These are phyloP conservation scores for Sebastes nivosus DNA, from an alignment of 2,797 vertebrate genomes.

Conservation along the genomic window DNA sequence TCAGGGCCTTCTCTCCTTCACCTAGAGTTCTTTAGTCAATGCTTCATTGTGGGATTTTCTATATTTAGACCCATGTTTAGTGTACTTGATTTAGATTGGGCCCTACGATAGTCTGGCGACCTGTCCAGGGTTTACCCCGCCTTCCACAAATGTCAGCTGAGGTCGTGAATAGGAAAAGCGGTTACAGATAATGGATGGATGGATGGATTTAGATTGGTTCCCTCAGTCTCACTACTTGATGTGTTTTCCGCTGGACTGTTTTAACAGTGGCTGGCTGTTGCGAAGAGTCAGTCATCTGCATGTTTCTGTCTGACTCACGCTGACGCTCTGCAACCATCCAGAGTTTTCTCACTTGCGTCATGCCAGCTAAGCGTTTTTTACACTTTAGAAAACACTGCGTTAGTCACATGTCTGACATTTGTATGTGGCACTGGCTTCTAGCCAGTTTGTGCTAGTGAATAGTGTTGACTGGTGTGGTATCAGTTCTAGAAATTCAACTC, in stretches of 20 bases:
- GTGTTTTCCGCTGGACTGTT: slow-evolving; percentile 19
- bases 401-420: slow-evolving; percentile 67
- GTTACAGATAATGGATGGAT: too few species aligned
- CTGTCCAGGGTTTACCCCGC: too few species aligned
- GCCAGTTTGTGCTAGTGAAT: slow-evolving; percentile 36
- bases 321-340: slow-evolving; percentile 22
- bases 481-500: slow-evolving; percentile 56
- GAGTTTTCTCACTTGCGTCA: slow-evolving; percentile 34
- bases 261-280: slow-evolving; percentile 25
- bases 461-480: slow-evolving; percentile 32
- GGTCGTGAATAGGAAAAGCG: too few species aligned
- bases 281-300: slow-evolving; percentile 24
- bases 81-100: slow-evolving; percentile 2
- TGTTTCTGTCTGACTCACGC: slow-evolving; percentile 47
- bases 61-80: background rate
- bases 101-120: too few species aligned
- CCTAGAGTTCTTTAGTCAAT: background rate
- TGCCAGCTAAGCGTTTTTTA: slow-evolving; percentile 54
- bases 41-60: background rate
- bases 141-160: too few species aligned
- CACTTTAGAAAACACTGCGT: slow-evolving; percentile 35
- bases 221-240: background rate
- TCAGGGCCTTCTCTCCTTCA: background rate
- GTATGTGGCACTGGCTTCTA: slow-evolving; percentile 13
- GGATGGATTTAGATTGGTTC: background rate